A percentile compares a stretch with the other conserved stretches of the same genome.
phyloP scores from a whole-genome alignment of 2,797 vertebrate genomes.

The Microctenopoma steveboyesi region DNA sequence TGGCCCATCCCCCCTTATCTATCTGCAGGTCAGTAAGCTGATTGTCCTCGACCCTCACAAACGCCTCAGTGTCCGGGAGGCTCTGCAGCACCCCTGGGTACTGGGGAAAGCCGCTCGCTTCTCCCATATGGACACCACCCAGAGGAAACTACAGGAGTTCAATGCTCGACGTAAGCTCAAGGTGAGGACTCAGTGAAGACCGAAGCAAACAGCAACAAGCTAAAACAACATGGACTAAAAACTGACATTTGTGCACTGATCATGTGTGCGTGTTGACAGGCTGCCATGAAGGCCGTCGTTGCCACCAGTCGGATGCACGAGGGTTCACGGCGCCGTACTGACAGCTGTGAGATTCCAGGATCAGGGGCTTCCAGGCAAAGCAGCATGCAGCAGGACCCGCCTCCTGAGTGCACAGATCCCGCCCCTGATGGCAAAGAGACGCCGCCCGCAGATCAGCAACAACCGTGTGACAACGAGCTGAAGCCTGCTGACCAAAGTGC shows the following conservation, averaged over 20 bases:
- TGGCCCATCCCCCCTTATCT: not conserved
- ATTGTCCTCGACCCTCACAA: constrained; percentile 88
- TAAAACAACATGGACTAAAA: too few relatives aligned
- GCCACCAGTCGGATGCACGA: constrained; percentile 90
- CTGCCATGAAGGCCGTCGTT: constrained; percentile 92
- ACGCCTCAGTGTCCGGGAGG: constrained; percentile 86
- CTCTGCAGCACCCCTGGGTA: constrained; percentile 90
- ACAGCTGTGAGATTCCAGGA: constrained; percentile 79
- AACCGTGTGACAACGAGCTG: constrained; percentile 4
- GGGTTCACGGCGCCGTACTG: constrained; percentile 79
- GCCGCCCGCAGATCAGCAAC: constrained; percentile 21
- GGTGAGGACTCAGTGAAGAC: constrained; percentile 66
- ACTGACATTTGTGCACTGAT: too few relatives aligned
- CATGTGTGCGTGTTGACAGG: constrained; percentile 73
- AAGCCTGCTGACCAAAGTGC: constrained; percentile 38
- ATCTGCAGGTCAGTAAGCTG: constrained; percentile 86
- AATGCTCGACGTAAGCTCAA: constrained; percentile 91
- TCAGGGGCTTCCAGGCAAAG: constrained; percentile 73
- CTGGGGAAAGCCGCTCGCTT: constrained; percentile 88
- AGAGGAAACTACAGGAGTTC: constrained; percentile 91
- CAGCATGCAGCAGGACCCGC: constrained; percentile 77
- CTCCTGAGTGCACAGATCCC: constrained; percentile 63
- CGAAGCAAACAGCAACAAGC: not conserved
- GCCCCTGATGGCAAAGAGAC: constrained; percentile 44
- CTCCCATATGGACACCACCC: constrained; percentile 92